Percentiles rank a stretch among this genome's conserved stretches.
These are phyloP conservation scores for Chondrilla cf. caribensis DNA, from an alignment of 37 sponge, comb jelly and placozoan genomes.

Conservation along the genomic window DNA sequence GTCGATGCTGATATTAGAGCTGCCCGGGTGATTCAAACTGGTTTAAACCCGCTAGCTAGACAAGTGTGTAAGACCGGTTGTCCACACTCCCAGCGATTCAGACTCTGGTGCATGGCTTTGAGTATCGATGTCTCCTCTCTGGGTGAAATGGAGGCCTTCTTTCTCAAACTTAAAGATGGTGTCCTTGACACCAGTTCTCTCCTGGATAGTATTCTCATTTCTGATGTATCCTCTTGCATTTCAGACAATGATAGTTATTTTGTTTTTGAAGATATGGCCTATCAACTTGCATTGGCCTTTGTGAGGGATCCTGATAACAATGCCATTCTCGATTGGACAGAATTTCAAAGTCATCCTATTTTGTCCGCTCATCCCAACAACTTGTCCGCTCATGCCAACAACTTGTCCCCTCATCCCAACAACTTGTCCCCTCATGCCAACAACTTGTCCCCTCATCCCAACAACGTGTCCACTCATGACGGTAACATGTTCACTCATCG, in stretches of 20 bases:
- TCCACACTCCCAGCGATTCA: conserved; percentile 30
- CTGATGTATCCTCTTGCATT: conserved; percentile 18
- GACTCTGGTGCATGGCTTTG: conserved; percentile 63
- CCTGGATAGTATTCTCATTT: conserved; percentile 57
- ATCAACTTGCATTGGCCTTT: conserved; percentile 40
- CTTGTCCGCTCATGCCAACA: no score
- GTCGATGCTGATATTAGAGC: background rate
- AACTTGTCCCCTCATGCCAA: background rate
- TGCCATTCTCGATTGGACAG: background rate
- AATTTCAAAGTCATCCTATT: no score
- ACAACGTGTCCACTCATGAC: background rate
- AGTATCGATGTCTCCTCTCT: conserved; percentile 29
- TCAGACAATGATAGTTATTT: conserved; percentile 82
- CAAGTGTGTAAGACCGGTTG: conserved; percentile 63
- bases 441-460: no score
- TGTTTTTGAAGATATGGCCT: conserved; percentile 83
- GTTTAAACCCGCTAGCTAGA: conserved; percentile 46
- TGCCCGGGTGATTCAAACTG: conserved; percentile 20
- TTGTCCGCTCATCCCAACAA: background rate
- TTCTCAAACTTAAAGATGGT: conserved; percentile 43
- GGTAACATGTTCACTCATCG: no score
- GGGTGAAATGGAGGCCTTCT: conserved; percentile 13
- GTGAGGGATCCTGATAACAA: background rate
- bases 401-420: no score
- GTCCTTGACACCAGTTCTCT: conserved; percentile 35